Evolutionary conservation across 2,797 vertebrate species (phyloP), one percentile per base, ranked within the genome.

Genomic region (Myotis vivesi): DNA sequence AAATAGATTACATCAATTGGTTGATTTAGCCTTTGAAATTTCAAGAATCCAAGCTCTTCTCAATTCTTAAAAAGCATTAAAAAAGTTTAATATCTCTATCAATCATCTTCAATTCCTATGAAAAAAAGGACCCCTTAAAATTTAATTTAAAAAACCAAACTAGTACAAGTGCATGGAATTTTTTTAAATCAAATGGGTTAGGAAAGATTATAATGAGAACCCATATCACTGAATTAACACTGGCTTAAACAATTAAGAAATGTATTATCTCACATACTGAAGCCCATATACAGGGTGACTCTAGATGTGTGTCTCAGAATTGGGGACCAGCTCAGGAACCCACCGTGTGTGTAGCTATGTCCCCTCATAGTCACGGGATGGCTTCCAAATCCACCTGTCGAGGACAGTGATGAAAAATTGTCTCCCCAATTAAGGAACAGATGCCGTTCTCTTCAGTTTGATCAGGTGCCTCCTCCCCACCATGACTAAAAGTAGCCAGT

Each of bases 21-120:
- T 68, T 90, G 41, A 51, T 53, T 90, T 79, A 82, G n/a, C 16
- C 17, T 90, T 64, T 86, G 75, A 92, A 86, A 89, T 86, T 87
- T 53, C 20, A 95, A 93, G 33, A 91, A 68, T 16, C 13, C 9
- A 68, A 85, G 23, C 19, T 92, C 55, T 79, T 92, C 30, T 82
- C 15, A 51, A 19, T 44, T 81, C 62, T 16, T 76, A 33, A 55
- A 30, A 93, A 77, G 17, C 75, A 62, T 8, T 36, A 13, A 53
- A 69, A 38, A 83, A 88, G 46, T 41, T n/a, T 55, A 75, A 51
- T 36, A 51, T 82, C 33, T 89, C 71, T 0, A 72, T 23, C 12
- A 20, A 1, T 85, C 46, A 8, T 51, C 23, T 22, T 87, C 46
- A 38, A 59, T 16, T 6, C 8, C 81, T 88, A 82, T 22, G 15